Evolutionary conservation across 2,113 vertebrate genomes (phyloP).

Genomic region (Patagioenas fasciata): DNA sequence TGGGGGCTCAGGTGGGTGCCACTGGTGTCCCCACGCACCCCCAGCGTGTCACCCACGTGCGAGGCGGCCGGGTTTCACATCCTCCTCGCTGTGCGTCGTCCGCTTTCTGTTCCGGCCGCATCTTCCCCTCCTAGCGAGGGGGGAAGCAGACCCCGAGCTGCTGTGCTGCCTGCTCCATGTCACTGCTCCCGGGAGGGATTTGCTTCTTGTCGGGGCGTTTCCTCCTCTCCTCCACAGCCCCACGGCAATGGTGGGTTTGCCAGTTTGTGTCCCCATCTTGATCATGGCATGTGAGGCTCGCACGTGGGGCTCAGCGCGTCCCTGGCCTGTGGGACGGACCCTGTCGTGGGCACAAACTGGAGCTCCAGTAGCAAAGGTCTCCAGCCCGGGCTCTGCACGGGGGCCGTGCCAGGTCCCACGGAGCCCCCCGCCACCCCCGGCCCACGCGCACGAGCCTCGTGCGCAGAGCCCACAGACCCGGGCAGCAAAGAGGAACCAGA

Average conservation of each 20-base stretch:
- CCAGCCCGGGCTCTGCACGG: neutral
- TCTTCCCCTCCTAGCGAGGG: neutral
- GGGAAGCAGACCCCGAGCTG: neutral
- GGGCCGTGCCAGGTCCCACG: fast-evolving
- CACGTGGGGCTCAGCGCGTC: fast-evolving
- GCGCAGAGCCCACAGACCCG: fast-evolving
- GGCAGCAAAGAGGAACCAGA: neutral
- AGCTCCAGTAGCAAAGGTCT: neutral
- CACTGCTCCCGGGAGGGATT: neutral
- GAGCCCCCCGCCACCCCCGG: fast-evolving
- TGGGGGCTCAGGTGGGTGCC: fast-evolving
- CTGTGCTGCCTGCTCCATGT: neutral
- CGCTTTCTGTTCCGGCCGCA: neutral
- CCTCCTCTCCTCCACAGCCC: neutral
- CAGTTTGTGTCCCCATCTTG: neutral
- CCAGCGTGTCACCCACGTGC: neutral
- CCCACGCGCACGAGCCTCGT: neutral
- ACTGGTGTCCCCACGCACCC: neutral
- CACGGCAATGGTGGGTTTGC: fast-evolving
- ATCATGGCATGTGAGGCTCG: neutral
- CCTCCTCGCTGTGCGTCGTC: neutral
- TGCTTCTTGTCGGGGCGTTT: neutral
- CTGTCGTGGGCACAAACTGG: fast-evolving
- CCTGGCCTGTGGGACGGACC: neutral
- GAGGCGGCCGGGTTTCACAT: neutral